Conservation (phyloP, 2,888 invertebrate species). For the Anthrax anthrax region DNA sequence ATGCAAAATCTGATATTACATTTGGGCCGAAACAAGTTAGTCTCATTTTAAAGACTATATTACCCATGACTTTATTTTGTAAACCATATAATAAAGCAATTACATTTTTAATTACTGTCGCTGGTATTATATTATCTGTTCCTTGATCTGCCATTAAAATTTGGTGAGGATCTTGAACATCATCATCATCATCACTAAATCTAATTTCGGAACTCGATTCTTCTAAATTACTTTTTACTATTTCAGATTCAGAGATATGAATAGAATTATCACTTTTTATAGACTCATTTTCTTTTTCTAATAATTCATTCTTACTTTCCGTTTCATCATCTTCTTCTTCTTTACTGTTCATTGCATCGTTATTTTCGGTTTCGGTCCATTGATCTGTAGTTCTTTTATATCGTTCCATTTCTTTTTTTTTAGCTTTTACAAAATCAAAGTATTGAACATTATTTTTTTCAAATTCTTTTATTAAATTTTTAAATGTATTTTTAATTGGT, state of each 20-base stretch:
- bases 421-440: background rate
- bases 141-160: conserved; percentile 4
- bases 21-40: conserved; percentile 27
- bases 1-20: background rate
- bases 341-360: background rate
- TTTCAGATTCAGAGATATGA: background rate
- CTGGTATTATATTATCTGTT: conserved; percentile 20
- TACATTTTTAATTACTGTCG: conserved; percentile 25
- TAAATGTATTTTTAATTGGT: conserved; percentile 24
- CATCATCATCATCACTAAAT: background rate
- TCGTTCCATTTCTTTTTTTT: background rate
- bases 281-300: background rate
- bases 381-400: background rate
- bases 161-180: too few species aligned
- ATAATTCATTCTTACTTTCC: background rate
- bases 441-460: conserved; percentile 19
- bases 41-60: conserved; percentile 27
- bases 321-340: background rate
- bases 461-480: conserved; percentile 25
- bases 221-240: background rate
- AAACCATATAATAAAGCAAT: conserved; percentile 26
- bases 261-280: too few species aligned
- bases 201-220: background rate
- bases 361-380: too few species aligned
- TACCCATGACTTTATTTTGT: conserved; percentile 25